These are phyloP conservation scores for Oostethus manadensis DNA, from an alignment of 2,113 vertebrate species.

Conservation along the genomic window DNA sequence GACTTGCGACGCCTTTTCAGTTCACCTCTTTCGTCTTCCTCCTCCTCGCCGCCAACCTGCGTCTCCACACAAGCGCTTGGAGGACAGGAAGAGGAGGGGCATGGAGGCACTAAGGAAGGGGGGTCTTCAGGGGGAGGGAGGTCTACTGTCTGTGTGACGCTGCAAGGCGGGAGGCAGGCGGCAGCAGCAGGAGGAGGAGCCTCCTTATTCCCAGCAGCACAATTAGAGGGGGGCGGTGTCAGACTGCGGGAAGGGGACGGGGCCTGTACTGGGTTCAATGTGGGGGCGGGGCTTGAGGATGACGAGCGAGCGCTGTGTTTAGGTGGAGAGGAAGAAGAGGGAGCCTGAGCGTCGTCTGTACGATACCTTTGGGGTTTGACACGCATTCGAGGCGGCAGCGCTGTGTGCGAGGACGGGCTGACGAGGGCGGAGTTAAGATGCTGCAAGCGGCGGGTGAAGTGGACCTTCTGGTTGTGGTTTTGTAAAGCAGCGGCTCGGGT, in stretches of 20 bases:
- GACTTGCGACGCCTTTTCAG: conserved; percentile 47
- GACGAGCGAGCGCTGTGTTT: conserved; percentile 21
- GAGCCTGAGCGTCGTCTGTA: conserved; percentile 79
- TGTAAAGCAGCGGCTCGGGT: conserved; percentile 47
- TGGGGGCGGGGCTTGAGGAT: conserved; percentile 25
- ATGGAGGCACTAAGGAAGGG: conserved; percentile 64
- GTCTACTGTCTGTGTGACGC: conserved; percentile 87
- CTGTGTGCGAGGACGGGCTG: conserved; percentile 53
- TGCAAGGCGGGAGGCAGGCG: conserved; percentile 65
- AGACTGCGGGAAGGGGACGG: background rate
- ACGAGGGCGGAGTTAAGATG: conserved; percentile 69
- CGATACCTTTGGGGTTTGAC: conserved; percentile 97
- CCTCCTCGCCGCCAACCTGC: conserved; percentile 20
- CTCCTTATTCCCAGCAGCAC: conserved; percentile 1
- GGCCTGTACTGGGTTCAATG: background rate
- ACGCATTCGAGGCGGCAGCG: conserved; percentile 88
- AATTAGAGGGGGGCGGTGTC: conserved; percentile 14
- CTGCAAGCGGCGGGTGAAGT: conserved; percentile 91
- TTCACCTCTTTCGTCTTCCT: conserved; percentile 32
- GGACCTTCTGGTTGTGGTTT: conserved; percentile 87
- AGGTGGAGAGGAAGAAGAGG: conserved; percentile 14
- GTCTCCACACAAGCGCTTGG: conserved; percentile 37
- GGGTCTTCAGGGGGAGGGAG: conserved; percentile 83
- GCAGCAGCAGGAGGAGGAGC: conserved; percentile 2
- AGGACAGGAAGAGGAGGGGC: conserved; percentile 62